Evolutionary conservation across 1,140 invertebrate genomes (phyloP).

Genomic region (Paralvinella palmiformis): DNA sequence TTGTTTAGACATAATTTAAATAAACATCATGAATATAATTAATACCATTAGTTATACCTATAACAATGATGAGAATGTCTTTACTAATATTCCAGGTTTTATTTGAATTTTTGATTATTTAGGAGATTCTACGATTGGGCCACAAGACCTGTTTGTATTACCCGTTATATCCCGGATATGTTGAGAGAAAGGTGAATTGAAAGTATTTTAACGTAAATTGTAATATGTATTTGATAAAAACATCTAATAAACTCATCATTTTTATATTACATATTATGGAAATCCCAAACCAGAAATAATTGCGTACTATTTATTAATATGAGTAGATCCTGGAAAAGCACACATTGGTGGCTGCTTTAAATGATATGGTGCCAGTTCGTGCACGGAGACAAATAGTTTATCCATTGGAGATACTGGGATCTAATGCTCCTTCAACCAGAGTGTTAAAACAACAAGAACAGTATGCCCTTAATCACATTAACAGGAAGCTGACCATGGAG

Average conservation of each 20-base stretch:
- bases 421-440: slow-evolving; percentile 47
- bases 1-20: no score
- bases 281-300: no score
- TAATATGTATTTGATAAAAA: no score
- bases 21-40: no score
- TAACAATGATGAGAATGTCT: no score
- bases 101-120: slow-evolving; percentile 4
- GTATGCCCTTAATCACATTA: slow-evolving; percentile 48
- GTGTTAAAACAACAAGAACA: slow-evolving; percentile 35
- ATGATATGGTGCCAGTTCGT: slow-evolving; percentile 47
- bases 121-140: slow-evolving; percentile 44
- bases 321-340: slow-evolving; percentile 42
- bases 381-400: slow-evolving; percentile 46
- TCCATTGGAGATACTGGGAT: slow-evolving; percentile 37
- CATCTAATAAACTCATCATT: no score
- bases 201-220: no score
- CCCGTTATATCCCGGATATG: slow-evolving; percentile 42
- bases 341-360: slow-evolving; percentile 39
- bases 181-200: slow-evolving; percentile 3
- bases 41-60: no score
- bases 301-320: not conserved
- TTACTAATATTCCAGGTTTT: no score
- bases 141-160: slow-evolving; percentile 50
- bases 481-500: slow-evolving; percentile 48
- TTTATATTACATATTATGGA: no score